phyloP scores from a whole-genome alignment of 2,888 invertebrate genomes.

The Aricia artaxerxes region DNA sequence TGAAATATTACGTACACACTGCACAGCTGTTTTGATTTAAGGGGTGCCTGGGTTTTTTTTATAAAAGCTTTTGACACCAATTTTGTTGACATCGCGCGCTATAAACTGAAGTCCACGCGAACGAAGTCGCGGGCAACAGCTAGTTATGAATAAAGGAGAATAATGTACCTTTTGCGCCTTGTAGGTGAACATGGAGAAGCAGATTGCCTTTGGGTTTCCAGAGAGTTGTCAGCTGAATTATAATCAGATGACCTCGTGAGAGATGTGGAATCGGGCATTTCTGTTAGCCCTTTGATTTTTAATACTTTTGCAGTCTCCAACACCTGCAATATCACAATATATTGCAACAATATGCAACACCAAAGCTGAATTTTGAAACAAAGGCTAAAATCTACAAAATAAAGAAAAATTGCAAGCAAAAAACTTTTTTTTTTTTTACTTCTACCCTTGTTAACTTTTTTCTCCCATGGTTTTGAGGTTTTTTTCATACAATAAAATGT shows the following conservation, averaged over 20 bases:
- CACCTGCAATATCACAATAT: constrained; percentile 60
- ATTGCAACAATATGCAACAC: not conserved
- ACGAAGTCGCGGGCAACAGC: too few relatives aligned
- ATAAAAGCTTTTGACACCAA: too few relatives aligned
- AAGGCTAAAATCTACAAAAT: too few relatives aligned
- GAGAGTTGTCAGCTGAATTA: constrained; percentile 80
- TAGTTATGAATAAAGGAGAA: not conserved
- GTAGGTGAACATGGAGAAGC: constrained; percentile 81
- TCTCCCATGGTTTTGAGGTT: too few relatives aligned
- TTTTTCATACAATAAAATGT: too few relatives aligned
- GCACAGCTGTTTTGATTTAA: too few relatives aligned
- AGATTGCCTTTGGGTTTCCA: constrained; percentile 80
- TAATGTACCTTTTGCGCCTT: constrained; percentile 73
- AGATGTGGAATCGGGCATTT: constrained; percentile 90
- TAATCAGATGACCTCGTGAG: constrained; percentile 84
- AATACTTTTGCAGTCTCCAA: constrained; percentile 91
- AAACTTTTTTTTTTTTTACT: not conserved
- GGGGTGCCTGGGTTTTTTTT: too few relatives aligned
- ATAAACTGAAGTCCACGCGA: too few relatives aligned
- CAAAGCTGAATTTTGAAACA: not conserved
- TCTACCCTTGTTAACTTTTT: too few relatives aligned
- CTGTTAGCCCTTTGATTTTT: constrained; percentile 93
- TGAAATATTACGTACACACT: too few relatives aligned
- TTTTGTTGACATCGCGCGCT: too few relatives aligned
- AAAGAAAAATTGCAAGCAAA: not conserved